Evolutionary conservation across 2,113 vertebrate genomes (phyloP), one percentile per base, ranked within the genome.

Genomic region (Grammomys dolichurus): DNA sequence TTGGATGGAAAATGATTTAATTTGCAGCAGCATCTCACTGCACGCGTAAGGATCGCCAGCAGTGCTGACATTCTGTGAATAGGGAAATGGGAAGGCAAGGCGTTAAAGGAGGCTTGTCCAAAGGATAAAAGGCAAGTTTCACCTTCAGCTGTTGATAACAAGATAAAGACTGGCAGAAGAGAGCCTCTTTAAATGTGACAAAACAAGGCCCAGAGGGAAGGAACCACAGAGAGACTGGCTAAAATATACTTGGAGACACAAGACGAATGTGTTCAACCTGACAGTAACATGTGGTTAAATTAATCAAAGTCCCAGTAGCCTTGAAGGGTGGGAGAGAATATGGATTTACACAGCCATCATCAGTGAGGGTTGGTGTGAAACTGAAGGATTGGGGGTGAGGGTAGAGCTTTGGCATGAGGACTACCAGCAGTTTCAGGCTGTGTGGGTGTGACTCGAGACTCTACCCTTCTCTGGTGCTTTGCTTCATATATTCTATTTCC

Each of bases 211-310:
- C 98, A 99, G 99, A 99, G 99, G 98, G 98, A 98, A 98, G 98
- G 98, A 99, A 98, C 98, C 98, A 98, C 98, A 98, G 98, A 98
- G 98, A 98, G 99, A 98, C 98, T 98, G 98, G 99, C 98, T 97
- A 98, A 98, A 98, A 98, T 98, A 98, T 98, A 98, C 98, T 98
- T 98, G 98, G 98, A 98, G 99, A 99, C 98, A 98, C 98, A 98
- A 98, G 98, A 98, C 98, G 98, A 99, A 98, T 98, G 98, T 98
- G 98, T 98, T 96, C 98, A 99, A 99, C 99, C 99, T 99, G 99
- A 99, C 99, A 99, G 99, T 98, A 99, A 99, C 99, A 99, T 98
- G 98, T 96, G 98, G 98, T 98, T 98, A 98, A 98, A 99, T 99
- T 99, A 99, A 98, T 99, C 98, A 97, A 98, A 98, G 97, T 96